Evolutionary conservation across 1,140 invertebrate species (phyloP), one percentile per base, ranked within the genome.

Genomic region (Anastatus disparis): DNA sequence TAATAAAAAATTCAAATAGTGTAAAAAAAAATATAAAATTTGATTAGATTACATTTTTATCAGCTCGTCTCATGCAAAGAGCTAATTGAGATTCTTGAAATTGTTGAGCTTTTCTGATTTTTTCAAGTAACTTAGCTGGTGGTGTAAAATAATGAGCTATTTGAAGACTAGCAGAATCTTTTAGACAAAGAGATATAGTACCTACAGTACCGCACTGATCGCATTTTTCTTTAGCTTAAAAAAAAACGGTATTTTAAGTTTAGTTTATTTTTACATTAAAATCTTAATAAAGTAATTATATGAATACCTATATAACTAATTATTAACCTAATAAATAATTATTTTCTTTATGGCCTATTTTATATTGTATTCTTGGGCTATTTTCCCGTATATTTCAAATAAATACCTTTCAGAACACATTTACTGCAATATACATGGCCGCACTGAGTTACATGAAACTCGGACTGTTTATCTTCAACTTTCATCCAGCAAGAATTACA

Each of bases 381-480:
- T 7, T 56, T 31, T 44, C n/a, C 40, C n/a, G 3, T 15, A 15
- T 10, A 44, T 9, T 44, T 12, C 9, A 44, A 9, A 56, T 3
- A 17, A 26, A 27, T 65, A 67, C 64, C 64, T 56, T 67, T 67
- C 29, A 15, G 9, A n/a, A 67, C 12, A 17, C 64, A 67, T 29
- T 67, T 67, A 17, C 56, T 40, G n/a, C 64, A 67, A 56, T 38
- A 69, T 13, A 62, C 17, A 52, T 69, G 55, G 26, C 58, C 67
- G 15, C 55, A 69, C n/a, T 69, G 55, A 27, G 56, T 69, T 20
- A 69, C 31, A 22, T 59, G 29, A 58, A 69, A 61, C n/a, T 10
- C n/a, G 4, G 56, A n/a, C 13, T 52, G 20, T 26, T 61, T 61
- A 1, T 15, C 22, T 38, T 69, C 55, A 26, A 50, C 42, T 40